phyloP scores from a whole-genome alignment of 1,140 invertebrate genomes.

The Procambarus virginalis region DNA sequence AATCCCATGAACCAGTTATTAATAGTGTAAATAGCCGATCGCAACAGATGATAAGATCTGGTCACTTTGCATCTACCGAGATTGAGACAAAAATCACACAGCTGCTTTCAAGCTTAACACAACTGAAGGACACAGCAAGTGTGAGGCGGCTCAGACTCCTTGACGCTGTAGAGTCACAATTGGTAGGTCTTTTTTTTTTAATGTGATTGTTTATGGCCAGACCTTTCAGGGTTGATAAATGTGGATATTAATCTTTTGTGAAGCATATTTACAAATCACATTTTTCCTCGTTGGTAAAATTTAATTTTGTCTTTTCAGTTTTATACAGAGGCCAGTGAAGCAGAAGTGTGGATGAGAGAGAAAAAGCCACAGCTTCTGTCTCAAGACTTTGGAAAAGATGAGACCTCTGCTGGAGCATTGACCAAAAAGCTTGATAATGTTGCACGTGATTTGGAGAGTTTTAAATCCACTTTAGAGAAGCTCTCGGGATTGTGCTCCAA shows the following conservation, averaged over 20 bases:
- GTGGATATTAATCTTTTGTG: neutral
- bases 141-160: constrained; percentile 82
- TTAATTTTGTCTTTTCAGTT: constrained; percentile 77
- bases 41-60: constrained; percentile 85
- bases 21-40: constrained; percentile 82
- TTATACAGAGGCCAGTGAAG: constrained; percentile 89
- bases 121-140: constrained; percentile 83
- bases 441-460: constrained; percentile 85
- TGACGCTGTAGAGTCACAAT: constrained; percentile 90
- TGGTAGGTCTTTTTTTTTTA: constrained; percentile 76
- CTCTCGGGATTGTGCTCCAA: constrained; percentile 80
- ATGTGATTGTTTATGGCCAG: neutral
- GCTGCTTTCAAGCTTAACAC: constrained; percentile 80
- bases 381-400: constrained; percentile 88
- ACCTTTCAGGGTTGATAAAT: neutral
- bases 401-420: constrained; percentile 87
- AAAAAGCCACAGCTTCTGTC: constrained; percentile 85
- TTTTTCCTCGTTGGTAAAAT: neutral
- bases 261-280: neutral
- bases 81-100: constrained; percentile 81
- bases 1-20: constrained; percentile 87
- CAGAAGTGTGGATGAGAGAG: constrained; percentile 89
- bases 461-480: constrained; percentile 81
- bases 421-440: constrained; percentile 86
- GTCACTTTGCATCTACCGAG: constrained; percentile 85